A percentile compares a stretch with the other conserved stretches of the same genome.
Conservation (phyloP, 2,797 vertebrate species). For the Crax fasciolata region DNA sequence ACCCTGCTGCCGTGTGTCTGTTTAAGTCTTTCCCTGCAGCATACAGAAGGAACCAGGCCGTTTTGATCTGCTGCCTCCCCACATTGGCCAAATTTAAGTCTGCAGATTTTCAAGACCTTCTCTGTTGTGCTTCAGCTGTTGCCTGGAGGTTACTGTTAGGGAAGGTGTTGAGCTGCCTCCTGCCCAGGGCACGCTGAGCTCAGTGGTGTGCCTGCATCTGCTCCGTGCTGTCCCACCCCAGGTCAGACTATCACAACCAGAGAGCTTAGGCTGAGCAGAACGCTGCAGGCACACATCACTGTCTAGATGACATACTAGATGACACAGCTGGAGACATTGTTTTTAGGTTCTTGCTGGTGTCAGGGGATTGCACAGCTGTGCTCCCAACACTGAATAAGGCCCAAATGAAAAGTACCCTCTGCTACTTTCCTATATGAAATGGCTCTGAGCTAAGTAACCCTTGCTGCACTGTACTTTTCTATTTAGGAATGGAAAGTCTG, state of each 20-base stretch:
- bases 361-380: neutral
- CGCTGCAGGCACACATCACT: neutral
- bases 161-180: neutral
- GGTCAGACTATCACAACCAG: neutral
- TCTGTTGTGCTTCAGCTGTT: neutral
- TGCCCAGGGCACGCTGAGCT: accelerated
- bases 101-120: neutral
- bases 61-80: neutral
- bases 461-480: too few species aligned
- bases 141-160: neutral
- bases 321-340: neutral
- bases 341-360: neutral
- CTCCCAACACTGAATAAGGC: neutral
- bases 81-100: accelerated
- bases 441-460: neutral
- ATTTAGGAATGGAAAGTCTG: neutral
- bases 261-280: neutral
- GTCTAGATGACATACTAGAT: neutral
- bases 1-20: neutral
- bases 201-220: too few species aligned
- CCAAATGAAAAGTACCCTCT: neutral
- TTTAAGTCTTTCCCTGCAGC: neutral
- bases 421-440: neutral
- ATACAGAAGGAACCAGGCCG: neutral
- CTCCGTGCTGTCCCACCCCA: neutral